A percentile compares a stretch with the other conserved stretches of the same genome.
These are phyloP conservation scores for Alces alces DNA, from an alignment of 2,113 vertebrate genomes.

Conservation along the genomic window DNA sequence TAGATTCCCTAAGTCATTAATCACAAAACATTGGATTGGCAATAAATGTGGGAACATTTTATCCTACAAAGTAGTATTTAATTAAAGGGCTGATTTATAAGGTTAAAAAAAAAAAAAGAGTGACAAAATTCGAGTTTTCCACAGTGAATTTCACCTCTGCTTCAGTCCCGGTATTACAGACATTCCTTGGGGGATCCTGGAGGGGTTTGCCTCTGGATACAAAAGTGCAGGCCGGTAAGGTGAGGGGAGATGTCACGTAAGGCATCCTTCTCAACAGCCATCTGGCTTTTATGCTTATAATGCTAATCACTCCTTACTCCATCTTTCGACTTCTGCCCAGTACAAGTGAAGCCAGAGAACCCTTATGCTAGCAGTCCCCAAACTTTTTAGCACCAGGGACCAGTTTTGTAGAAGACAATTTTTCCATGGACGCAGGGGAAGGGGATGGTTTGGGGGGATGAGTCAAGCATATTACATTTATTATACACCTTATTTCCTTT, in stretches of 20 bases:
- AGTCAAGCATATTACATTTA: neutral
- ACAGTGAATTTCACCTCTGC: neutral
- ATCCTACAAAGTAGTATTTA: neutral
- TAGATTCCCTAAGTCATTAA: neutral
- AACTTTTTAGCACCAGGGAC: neutral
- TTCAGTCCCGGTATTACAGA: neutral
- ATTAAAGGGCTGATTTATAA: neutral
- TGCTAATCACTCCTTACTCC: neutral
- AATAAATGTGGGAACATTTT: neutral
- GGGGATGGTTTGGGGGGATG: neutral
- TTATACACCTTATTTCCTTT: neutral
- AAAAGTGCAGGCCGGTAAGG: neutral
- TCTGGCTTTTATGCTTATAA: too few species aligned
- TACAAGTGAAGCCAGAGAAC: neutral
- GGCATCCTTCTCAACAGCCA: neutral
- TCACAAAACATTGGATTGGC: neutral
- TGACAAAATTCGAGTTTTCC: constrained; percentile 13
- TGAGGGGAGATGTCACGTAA: neutral
- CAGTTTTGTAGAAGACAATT: neutral
- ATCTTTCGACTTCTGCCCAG: neutral
- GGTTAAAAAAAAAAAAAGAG: neutral
- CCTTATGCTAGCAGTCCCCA: neutral
- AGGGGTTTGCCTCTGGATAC: neutral
- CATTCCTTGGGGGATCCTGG: neutral
- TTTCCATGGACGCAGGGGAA: neutral